Evolutionary conservation across 2,888 invertebrate species (phyloP).

Genomic region (Gerris lacustris): DNA sequence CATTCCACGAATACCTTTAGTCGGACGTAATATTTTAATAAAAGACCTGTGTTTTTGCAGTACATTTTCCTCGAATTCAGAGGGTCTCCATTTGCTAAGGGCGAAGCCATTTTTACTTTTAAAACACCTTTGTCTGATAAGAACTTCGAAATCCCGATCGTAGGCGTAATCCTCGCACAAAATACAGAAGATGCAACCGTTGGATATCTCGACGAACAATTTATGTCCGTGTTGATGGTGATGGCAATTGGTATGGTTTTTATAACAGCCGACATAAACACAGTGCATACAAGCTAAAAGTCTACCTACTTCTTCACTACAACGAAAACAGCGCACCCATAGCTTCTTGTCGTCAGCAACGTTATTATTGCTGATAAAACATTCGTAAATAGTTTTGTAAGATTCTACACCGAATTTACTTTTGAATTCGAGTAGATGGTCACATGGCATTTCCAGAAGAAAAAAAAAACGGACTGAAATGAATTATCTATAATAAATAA

Average conservation of each 20-base stretch:
- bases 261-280: conserved; percentile 84
- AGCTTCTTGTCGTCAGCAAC: conserved; percentile 9
- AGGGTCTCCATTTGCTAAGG: conserved; percentile 12
- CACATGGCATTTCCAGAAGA: conserved; percentile 50
- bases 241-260: conserved; percentile 74
- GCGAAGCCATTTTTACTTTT: conserved; percentile 4
- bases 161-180: conserved; percentile 78
- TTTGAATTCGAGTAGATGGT: conserved; percentile 68
- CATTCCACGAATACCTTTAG: conserved; percentile 69
- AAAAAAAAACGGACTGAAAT: conserved; percentile 38
- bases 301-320: conserved; percentile 65
- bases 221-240: conserved; percentile 20
- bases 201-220: conserved; percentile 68
- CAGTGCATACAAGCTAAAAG: conserved; percentile 79
- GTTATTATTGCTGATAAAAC: conserved; percentile 65
- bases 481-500: conserved; percentile 8
- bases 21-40: conserved; percentile 24
- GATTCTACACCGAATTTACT: conserved; percentile 59
- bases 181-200: conserved; percentile 80
- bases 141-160: conserved; percentile 40
- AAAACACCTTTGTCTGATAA: conserved; percentile 14
- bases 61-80: conserved; percentile 7
- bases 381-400: conserved; percentile 68
- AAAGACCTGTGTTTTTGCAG: conserved; percentile 13
- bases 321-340: conserved; percentile 52